These are phyloP conservation scores for Oedothorax gibbosus DNA, from an alignment of 1,140 invertebrate genomes.

Conservation along the genomic window DNA sequence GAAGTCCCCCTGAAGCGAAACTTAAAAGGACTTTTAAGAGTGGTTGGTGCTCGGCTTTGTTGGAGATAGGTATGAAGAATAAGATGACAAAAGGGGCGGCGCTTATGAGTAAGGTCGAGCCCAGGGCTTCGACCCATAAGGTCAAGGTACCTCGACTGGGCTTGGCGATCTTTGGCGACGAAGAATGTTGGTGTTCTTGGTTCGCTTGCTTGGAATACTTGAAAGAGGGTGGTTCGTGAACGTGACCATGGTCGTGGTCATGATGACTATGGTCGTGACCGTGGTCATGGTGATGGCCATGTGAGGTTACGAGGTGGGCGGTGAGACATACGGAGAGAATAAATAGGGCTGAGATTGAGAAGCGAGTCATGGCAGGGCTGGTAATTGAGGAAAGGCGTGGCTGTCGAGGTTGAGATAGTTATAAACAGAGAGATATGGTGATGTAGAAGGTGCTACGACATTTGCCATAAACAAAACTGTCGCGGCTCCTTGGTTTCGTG, in stretches of 20 bases:
- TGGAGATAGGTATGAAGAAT: constrained; percentile 92
- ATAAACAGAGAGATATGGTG: too few relatives aligned
- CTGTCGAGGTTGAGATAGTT: too few relatives aligned
- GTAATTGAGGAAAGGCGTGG: too few relatives aligned
- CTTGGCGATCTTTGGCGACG: constrained; percentile 43
- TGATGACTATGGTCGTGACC: constrained; percentile 16
- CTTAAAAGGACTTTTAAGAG: constrained; percentile 89
- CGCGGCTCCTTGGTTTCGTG: too few relatives aligned
- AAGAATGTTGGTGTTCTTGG: constrained; percentile 63
- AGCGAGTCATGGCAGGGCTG: too few relatives aligned
- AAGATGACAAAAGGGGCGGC: constrained; percentile 93
- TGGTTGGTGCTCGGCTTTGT: constrained; percentile 83
- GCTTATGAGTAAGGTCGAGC: constrained; percentile 92
- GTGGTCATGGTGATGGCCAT: constrained; percentile 13
- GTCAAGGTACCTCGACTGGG: constrained; percentile 11
- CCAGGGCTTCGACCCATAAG: constrained; percentile 82
- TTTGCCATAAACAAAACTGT: too few relatives aligned
- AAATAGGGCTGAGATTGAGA: background rate
- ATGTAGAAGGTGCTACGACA: too few relatives aligned
- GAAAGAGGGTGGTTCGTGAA: constrained; percentile 75
- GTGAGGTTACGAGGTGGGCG: background rate
- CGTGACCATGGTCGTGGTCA: constrained; percentile 9
- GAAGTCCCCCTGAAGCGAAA: constrained; percentile 93
- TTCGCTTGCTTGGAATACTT: constrained; percentile 83
- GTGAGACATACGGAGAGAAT: constrained; percentile 3